Evolutionary conservation across 2,888 invertebrate genomes (phyloP), one percentile per base, ranked within the genome.

Genomic region (Lasius fuliginosus): DNA sequence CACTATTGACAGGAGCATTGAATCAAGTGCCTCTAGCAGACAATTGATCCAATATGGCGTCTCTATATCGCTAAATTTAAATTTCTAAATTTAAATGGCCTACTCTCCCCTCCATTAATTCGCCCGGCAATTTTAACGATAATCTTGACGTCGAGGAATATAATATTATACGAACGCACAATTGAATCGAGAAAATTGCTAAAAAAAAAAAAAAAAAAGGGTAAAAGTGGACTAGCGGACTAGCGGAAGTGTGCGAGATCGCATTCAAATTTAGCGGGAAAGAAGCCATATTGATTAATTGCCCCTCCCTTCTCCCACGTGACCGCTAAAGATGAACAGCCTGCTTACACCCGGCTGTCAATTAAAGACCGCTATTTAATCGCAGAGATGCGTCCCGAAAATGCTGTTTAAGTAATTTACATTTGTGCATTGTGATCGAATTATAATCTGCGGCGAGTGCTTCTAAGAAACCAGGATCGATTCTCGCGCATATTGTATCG

Each of bases 251-350:
- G 23, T 23, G n/a, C 2, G 12, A 23, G 8, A 27, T 11, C 8
- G 23, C 53, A n/a, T 62, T 62, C 18, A 62, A 62, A 62, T 62
- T 62, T 62, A n/a, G 62, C 33, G 53, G 23, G 4, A 58, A 58
- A 58, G 23, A 58, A n/a, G 58, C 58, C 58, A 58, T 58, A 58
- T 30, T 60, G 30, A 53, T 53, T 27, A 58, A n/a, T 58, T 23
- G 12, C n/a, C 18, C n/a, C 58, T 58, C 5, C 23, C 23, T 12
- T 23, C 12, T 1, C 8, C 8, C 69, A 49, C 69, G 33, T 53
- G 53, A 56, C 53, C 23, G 23, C 33, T n/a, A 62, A 75, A 75
- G 33, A 75, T 75, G 64, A 23, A 27, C 62, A 46, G 9, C 36
- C 2, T 12, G 27, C 23, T 33, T 49, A 49, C 3, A 18, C 33